phyloP scores from a whole-genome alignment of 2,797 vertebrate genomes.

The Aldrovandia affinis region DNA sequence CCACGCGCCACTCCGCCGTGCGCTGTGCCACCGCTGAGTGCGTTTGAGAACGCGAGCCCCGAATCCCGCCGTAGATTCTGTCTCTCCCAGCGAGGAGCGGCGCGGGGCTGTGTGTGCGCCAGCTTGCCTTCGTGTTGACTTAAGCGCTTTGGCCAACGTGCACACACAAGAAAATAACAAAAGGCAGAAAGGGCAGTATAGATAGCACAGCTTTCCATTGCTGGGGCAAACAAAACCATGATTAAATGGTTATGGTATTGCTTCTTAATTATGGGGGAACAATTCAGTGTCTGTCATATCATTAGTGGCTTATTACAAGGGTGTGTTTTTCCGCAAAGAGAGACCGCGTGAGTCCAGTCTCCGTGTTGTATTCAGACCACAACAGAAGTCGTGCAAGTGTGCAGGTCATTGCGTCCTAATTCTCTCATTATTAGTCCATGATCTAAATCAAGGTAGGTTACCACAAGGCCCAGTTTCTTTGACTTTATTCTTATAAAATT shows the following conservation, averaged over 20 bases:
- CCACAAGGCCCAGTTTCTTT: background rate
- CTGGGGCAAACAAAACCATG: too few relatives aligned
- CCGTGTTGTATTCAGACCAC: background rate
- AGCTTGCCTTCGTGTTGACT: background rate
- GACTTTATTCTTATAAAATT: background rate
- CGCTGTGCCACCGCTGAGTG: background rate
- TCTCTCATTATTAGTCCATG: background rate
- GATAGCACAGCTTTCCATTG: too few relatives aligned
- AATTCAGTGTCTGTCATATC: background rate
- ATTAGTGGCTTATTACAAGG: background rate
- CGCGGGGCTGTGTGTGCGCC: background rate
- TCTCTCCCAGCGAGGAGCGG: background rate
- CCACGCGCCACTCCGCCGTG: too few relatives aligned
- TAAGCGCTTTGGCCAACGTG: background rate
- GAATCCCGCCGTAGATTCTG: background rate
- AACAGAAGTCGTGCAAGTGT: background rate
- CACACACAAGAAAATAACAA: background rate
- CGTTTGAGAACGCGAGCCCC: background rate
- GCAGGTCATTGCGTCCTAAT: background rate
- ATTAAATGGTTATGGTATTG: too few relatives aligned
- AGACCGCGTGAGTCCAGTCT: background rate
- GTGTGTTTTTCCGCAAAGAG: background rate
- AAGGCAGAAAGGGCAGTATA: background rate
- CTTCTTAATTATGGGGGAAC: background rate
- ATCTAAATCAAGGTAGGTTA: background rate